These are phyloP conservation scores for Microcebus tavaratra DNA, from an alignment of 2,113 vertebrate genomes.

Conservation along the genomic window DNA sequence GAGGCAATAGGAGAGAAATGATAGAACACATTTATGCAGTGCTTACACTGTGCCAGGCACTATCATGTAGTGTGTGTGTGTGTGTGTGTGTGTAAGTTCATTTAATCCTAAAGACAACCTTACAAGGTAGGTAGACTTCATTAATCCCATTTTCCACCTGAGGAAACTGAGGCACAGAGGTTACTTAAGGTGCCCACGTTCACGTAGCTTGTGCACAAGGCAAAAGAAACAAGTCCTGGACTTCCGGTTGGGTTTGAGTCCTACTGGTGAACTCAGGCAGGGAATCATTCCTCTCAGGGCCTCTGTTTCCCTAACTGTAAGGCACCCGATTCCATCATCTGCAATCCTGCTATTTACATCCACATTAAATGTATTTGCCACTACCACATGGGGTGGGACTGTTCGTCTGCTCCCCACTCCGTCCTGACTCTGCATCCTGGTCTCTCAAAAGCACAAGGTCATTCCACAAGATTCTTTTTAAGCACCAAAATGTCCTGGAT, in stretches of 20 bases:
- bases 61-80: accelerated
- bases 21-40: accelerated
- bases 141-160: neutral
- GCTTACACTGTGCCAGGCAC: neutral
- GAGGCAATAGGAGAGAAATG: neutral
- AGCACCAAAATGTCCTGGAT: neutral
- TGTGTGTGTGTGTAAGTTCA: neutral
- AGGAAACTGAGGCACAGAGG: neutral
- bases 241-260: neutral
- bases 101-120: neutral
- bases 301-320: neutral
- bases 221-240: neutral
- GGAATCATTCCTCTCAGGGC: neutral
- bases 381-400: neutral
- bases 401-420: too few species aligned
- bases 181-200: neutral
- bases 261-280: neutral
- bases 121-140: neutral
- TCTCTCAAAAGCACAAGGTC: neutral
- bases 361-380: neutral
- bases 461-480: neutral
- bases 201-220: neutral
- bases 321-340: neutral
- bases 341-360: neutral
- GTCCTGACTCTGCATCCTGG: neutral